A percentile compares a stretch with the other conserved stretches of the same genome.
Evolutionary conservation across 37 sponge, comb jelly and placozoan species (phyloP).

Genomic region (Lycopodina hypogea): DNA sequence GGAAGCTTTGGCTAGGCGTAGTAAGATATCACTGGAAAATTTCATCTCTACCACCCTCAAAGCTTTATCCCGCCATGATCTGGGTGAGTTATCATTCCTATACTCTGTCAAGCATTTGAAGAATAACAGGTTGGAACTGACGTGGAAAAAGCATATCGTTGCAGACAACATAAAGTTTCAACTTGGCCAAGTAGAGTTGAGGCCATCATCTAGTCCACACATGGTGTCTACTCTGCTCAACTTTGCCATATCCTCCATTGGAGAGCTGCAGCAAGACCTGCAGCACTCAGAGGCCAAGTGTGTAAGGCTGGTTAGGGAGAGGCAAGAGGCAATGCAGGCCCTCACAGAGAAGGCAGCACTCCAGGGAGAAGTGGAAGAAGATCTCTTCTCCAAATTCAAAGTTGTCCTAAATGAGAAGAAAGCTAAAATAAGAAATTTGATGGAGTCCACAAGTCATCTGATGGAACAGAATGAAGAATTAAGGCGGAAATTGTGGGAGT

Average conservation of each 20-base stretch:
- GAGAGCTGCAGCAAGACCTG: conserved; percentile 17
- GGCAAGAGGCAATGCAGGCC: conserved; percentile 18
- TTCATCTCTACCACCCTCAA: conserved; percentile 21
- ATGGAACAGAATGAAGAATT: neutral
- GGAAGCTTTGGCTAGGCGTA: conserved; percentile 13
- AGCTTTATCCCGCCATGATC: conserved; percentile 37
- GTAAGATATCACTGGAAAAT: conserved; percentile 10
- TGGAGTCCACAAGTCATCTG: conserved; percentile 21
- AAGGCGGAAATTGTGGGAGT: neutral
- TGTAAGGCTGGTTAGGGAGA: conserved; percentile 35
- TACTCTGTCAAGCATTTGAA: conserved; percentile 6
- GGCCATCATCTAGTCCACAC: neutral
- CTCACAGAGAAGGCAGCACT: conserved; percentile 30
- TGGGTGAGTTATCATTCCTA: conserved; percentile 12
- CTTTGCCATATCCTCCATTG: conserved; percentile 36
- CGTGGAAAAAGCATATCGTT: conserved; percentile 61
- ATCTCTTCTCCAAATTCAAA: conserved; percentile 71
- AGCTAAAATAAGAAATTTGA: conserved; percentile 57
- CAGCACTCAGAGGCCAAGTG: conserved; percentile 15
- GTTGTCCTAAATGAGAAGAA: conserved; percentile 73
- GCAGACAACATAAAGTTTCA: conserved; percentile 54
- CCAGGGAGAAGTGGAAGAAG: conserved; percentile 57
- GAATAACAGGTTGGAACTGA: conserved; percentile 25
- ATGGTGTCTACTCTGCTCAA: conserved; percentile 22
- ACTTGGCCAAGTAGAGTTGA: conserved; percentile 39